Evolutionary conservation across 37 sponge, comb jelly and placozoan species (phyloP), one percentile per base, ranked within the genome.

Genomic region (Theonella swinhoei): DNA sequence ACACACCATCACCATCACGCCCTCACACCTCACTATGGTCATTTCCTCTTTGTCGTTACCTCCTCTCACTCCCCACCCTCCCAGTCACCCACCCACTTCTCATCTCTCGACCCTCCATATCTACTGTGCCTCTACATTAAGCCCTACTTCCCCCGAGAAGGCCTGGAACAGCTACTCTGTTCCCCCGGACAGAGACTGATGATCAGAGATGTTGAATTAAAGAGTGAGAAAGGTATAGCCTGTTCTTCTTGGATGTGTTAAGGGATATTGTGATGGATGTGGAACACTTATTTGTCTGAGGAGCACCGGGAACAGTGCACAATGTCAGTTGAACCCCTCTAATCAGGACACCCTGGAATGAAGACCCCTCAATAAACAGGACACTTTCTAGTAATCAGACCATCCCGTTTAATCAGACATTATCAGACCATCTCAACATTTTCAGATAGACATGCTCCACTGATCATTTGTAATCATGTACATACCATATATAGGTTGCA

Each of bases 101-200:
- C 54, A 7, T 47, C 54, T 14, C 11, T 14, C 54, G 9, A 1
- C 30, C 60, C 0, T 58, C 63, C 32, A 24, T 14, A 34, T 34
- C 36, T 75, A 43, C 28, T 83, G 42, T 22, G 26, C 0, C 76
- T 83, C 22, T 67, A 75, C 36, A 62, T 83, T 37, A 83, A 67
- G 76, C 42, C 84, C 17, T 20, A 47, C 22, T 83, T 75, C 76
- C 42, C 76, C 30, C 25, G 65, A 25, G 64, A 38, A 7, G 84
- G 84, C 3, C 68, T 74, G 22, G 14, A 20, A 37, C 35, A 31
- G 35, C 64, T 75, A 29, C 84, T 83, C 47, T 32, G 25, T 43
- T 40, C 68, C 9, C 76, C 84, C 14, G 68, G 76, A 17, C 30
- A 62, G 3, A 31, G 30, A 7, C 39, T 83, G n/a, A 66, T 83